Conservation (phyloP, 2,888 invertebrate species). For the Drosophila algonquin region DNA sequence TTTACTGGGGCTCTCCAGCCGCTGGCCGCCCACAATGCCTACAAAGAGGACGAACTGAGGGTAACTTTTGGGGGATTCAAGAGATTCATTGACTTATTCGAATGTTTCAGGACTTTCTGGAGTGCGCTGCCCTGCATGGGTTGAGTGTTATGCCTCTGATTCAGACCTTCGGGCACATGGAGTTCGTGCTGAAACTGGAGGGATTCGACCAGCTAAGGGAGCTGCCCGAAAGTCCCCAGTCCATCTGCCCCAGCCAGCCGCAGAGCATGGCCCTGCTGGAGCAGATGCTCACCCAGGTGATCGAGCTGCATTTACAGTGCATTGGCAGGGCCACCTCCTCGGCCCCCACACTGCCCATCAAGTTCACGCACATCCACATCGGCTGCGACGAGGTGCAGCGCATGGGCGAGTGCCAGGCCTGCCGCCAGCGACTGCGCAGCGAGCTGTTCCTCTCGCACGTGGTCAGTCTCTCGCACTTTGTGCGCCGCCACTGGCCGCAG, state of each 20-base stretch:
- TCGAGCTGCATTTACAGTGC: conserved; percentile 80
- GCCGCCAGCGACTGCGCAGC: conserved; percentile 84
- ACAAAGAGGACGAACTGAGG: conserved; percentile 81
- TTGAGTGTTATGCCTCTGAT: conserved; percentile 90
- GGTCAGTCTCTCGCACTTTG: conserved; percentile 86
- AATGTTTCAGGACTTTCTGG: conserved; percentile 85
- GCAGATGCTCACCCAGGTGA: conserved; percentile 89
- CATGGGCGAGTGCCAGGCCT: conserved; percentile 88
- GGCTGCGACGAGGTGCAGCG: conserved; percentile 91
- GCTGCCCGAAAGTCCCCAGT: conserved; percentile 88
- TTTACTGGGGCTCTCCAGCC: conserved; percentile 86
- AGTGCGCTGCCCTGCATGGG: conserved; percentile 85
- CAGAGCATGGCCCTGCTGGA: conserved; percentile 87
- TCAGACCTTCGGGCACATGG: conserved; percentile 91
- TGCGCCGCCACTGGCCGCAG: conserved; percentile 86
- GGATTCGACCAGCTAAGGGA: conserved; percentile 88
- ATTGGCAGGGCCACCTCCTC: conserved; percentile 48
- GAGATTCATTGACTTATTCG: not conserved
- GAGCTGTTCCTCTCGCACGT: conserved; percentile 88
- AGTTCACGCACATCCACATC: conserved; percentile 87
- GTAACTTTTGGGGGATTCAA: conserved; percentile 45
- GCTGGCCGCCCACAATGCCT: conserved; percentile 86
- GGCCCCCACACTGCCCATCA: conserved; percentile 59
- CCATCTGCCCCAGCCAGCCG: conserved; percentile 89
- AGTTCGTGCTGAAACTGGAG: conserved; percentile 88